These are phyloP conservation scores for Pitta sordida DNA, from an alignment of 2,113 vertebrate species.

Conservation along the genomic window DNA sequence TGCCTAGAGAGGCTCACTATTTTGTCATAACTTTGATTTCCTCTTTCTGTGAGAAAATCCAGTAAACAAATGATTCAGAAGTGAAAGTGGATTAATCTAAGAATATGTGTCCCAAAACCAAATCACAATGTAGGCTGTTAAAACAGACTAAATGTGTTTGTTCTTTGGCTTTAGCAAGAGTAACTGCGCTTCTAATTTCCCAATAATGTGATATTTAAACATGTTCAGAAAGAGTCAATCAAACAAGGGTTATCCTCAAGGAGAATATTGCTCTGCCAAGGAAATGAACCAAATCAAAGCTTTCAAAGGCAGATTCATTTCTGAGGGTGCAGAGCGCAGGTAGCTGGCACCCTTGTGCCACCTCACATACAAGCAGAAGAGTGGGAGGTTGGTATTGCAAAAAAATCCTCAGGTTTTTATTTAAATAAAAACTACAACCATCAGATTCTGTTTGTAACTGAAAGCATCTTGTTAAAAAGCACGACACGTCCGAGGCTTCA, in stretches of 20 bases:
- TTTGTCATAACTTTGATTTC: not conserved
- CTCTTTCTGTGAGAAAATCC: not conserved
- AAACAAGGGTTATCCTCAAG: not conserved
- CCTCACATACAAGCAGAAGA: not conserved
- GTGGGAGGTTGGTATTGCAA: not conserved
- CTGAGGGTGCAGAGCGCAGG: not conserved
- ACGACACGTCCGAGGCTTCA: constrained; percentile 64
- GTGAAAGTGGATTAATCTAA: not conserved
- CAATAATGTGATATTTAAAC: constrained; percentile 23
- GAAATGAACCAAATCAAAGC: not conserved
- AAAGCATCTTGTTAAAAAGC: constrained; percentile 68
- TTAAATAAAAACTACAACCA: not conserved
- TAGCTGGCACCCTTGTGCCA: not conserved
- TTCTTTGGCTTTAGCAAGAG: constrained; percentile 7
- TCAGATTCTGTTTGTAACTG: constrained; percentile 27
- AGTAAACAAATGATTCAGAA: not conserved
- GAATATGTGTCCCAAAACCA: not conserved
- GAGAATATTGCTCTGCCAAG: not conserved
- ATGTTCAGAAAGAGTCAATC: not conserved
- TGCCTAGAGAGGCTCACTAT: not conserved
- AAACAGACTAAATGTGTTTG: not conserved
- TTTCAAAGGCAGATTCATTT: not conserved
- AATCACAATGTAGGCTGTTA: not conserved
- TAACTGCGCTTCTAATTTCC: not conserved
- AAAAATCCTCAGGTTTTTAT: not conserved